Conservation (phyloP, 2,797 vertebrate genomes). For the Paguma larvata region DNA sequence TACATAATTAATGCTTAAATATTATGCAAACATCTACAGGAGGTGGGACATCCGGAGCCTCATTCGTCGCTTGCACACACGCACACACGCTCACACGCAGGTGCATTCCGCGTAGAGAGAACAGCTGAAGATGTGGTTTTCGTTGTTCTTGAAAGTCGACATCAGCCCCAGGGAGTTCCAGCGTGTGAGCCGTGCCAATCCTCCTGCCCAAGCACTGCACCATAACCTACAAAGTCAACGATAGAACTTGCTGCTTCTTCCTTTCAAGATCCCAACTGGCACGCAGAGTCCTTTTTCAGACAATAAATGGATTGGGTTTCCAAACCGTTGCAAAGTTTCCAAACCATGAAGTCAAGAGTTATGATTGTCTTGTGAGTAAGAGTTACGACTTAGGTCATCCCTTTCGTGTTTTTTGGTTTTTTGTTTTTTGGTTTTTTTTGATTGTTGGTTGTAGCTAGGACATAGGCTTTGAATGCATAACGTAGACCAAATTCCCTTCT, state of each 20-base stretch:
- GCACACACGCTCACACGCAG: rapidly evolving
- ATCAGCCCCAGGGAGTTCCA: not conserved
- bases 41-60: not conserved
- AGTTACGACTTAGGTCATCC: not conserved
- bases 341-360: not conserved
- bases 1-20: not conserved
- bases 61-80: rapidly evolving
- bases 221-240: rapidly evolving
- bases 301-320: not conserved
- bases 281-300: too few relatives aligned
- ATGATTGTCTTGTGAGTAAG: not conserved
- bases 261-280: not conserved
- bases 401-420: not conserved
- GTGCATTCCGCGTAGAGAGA: rapidly evolving
- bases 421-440: not conserved
- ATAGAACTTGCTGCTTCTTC: not conserved
- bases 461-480: not conserved
- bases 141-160: rapidly evolving
- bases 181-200: rapidly evolving
- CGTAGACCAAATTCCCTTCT: rapidly evolving
- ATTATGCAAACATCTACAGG: constrained; percentile 5
- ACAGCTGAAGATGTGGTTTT: rapidly evolving
- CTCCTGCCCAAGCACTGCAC: not conserved
- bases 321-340: not conserved
- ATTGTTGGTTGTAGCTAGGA: not conserved